Percentiles rank a stretch among this genome's conserved stretches.
Evolutionary conservation across 2,113 vertebrate genomes (phyloP).

Genomic region (Thryonomys swinderianus): DNA sequence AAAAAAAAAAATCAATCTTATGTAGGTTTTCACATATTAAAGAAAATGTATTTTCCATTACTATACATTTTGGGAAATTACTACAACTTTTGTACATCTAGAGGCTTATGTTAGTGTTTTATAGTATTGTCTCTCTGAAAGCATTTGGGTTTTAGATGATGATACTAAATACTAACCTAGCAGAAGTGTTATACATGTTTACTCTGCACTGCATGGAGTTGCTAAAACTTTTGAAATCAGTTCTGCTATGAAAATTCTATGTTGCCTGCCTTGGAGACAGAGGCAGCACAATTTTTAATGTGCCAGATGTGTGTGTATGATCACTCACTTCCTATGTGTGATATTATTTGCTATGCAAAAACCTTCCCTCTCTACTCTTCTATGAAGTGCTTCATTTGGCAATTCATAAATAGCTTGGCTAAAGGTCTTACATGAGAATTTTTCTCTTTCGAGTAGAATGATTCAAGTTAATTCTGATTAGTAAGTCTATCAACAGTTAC

Average conservation of each 20-base stretch:
- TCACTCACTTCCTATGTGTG: neutral
- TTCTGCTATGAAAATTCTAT: neutral
- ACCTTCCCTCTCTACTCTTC: neutral
- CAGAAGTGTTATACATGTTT: neutral
- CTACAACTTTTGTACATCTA: neutral
- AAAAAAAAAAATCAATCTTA: slow-evolving; percentile 43
- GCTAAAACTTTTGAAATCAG: neutral
- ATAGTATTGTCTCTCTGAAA: slow-evolving; percentile 46
- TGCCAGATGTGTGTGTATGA: neutral
- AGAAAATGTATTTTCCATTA: slow-evolving; percentile 12
- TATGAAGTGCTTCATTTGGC: neutral
- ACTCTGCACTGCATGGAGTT: neutral
- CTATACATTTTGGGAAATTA: slow-evolving; percentile 18
- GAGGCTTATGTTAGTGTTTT: neutral
- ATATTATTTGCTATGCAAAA: slow-evolving; percentile 17
- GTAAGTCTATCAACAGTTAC: neutral
- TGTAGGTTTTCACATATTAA: slow-evolving; percentile 15
- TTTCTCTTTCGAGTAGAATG: neutral
- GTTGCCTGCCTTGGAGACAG: neutral
- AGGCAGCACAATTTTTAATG: slow-evolving; percentile 10
- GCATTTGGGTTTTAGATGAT: slow-evolving; percentile 49
- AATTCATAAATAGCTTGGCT: neutral
- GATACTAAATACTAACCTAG: slow-evolving; percentile 36
- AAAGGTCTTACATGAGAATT: neutral
- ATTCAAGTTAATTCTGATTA: neutral